Base-by-base conservation (phyloP, 2,888 invertebrate genomes). In the Tuberolachnus salignus region DNA sequence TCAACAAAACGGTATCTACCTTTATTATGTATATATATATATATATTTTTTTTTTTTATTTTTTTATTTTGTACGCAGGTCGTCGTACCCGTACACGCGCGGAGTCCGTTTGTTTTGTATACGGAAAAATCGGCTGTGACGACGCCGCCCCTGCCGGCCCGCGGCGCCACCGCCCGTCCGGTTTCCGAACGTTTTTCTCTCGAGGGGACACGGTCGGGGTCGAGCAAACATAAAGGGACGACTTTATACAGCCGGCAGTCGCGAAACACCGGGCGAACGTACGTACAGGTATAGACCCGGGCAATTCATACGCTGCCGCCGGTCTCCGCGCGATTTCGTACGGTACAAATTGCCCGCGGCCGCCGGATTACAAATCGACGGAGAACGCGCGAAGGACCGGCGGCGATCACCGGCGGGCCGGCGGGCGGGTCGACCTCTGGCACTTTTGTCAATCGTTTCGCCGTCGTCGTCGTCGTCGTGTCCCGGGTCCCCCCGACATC, bases 391-490 rank as follows among this genome's bases (percentile, higher is more conserved):
- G 14, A 34, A 11, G 34, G 51, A 26, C 13, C 0, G 49, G 16
- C 51, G 34, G 42, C n/a, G 21, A 34, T 46, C 9, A 46, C n/a
- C 16, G 66, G 13, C 21, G 11, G 67, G 49, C 23, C 9, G 11
- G 13, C 51, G 23, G 34, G n/a, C 10, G 19, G 57, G n/a, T 11
- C 55, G 46, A 57, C 55, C 71, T 71, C 57, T 71, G 57, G 57
- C 71, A 44, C 57, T 71, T 59, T 57, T 59, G 44, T 71, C 71
- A 57, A 71, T 71, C 71, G 71, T 71, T 16, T 26, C 71, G 57
- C 46, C 57, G 57, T 57, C 6, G 34, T 34, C n/a, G n/a, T 26
- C 71, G 57, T 23, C 57, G 57, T 57, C 6, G 34, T 34, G n/a
- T n/a, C n/a, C 34, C 34, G 34, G 6, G 6, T 34, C 3, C 34